These are phyloP conservation scores for Oncorhynchus keta DNA, from an alignment of 2,113 vertebrate species.

Conservation along the genomic window DNA sequence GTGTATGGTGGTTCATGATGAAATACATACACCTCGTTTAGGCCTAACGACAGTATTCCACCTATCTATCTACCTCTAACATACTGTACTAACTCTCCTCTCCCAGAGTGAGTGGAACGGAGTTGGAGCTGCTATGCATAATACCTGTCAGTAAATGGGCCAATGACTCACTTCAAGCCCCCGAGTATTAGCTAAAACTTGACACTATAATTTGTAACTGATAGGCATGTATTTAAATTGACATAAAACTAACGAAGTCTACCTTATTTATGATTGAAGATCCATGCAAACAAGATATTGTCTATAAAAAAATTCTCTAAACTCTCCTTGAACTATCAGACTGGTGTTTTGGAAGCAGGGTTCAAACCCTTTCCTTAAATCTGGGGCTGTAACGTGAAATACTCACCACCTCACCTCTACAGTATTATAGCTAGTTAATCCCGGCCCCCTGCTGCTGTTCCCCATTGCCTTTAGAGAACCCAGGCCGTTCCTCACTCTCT, in stretches of 20 bases:
- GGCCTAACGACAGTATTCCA: neutral
- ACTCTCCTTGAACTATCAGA: slow-evolving; percentile 14
- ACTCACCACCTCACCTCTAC: slow-evolving; percentile 49
- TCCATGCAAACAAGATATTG: no score
- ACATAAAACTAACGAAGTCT: no score
- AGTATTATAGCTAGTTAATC: slow-evolving; percentile 20
- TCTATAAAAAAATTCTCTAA: neutral
- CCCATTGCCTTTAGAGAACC: neutral
- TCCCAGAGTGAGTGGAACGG: neutral
- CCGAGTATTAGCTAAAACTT: no score
- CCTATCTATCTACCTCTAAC: slow-evolving; percentile 33
- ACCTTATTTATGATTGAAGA: no score
- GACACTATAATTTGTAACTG: no score
- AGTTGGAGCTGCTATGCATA: neutral
- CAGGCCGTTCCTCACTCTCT: neutral
- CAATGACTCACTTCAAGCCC: no score
- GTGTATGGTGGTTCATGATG: slow-evolving; percentile 46
- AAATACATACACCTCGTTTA: slow-evolving; percentile 25
- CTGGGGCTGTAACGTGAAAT: slow-evolving; percentile 20
- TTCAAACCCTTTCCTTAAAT: slow-evolving; percentile 15
- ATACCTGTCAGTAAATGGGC: neutral
- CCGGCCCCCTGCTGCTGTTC: slow-evolving; percentile 32
- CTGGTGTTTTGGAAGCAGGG: slow-evolving; percentile 41
- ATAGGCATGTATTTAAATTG: no score
- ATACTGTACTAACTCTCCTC: slow-evolving; percentile 40